Base-by-base conservation (phyloP, 1,140 invertebrate species). In the Odontomachus brunneus region DNA sequence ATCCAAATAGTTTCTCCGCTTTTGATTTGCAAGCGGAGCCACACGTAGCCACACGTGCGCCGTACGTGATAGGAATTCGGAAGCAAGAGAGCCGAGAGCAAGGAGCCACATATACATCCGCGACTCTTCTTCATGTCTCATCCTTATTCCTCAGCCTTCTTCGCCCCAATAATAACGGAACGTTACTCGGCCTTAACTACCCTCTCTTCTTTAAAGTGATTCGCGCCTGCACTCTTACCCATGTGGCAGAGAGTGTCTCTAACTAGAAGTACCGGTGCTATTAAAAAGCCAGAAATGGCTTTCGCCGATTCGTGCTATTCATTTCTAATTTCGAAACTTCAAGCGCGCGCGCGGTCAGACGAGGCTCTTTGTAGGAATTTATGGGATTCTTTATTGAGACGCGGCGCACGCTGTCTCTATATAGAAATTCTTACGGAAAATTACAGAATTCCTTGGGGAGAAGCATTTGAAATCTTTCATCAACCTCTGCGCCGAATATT, bases 51-150 rank as follows among this genome's bases (percentile, higher is more conserved):
- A 17, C 48, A 78, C 72, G 72, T 87, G 80, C 59, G 59, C 53
- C 14, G 22, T 83, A 78, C 60, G 80, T 73, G 84, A 72, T 29
- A 83, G 22, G 57, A 71, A 85, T 83, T 48, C 53, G 22, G 33
- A 14, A 67, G 5, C 4, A n/a, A n/a, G n/a, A n/a, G n/a, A n/a
- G 17, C 44, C 19, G 14, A 19, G 72, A 65, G 38, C 57, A 63
- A 69, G 60, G 66, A 51, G 60, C 44, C 49, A 51, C 38, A 12
- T 38, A 33, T 44, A 62, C 48, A 33, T 49, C 51, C 22, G 24
- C 24, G 26, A 59, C 22, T 67, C 51, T 17, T 71, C 33, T 26
- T 63, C 44, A 12, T 80, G 38, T 55, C 57, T 19, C 24, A 29
- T 60, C 33, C 67, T 26, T 22, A n/a, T 48, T 57, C 22, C 26